A percentile compares a stretch with the other conserved stretches of the same genome.
These are phyloP conservation scores for Malurus cyaneus DNA, from an alignment of 2,113 vertebrate species.

Conservation along the genomic window DNA sequence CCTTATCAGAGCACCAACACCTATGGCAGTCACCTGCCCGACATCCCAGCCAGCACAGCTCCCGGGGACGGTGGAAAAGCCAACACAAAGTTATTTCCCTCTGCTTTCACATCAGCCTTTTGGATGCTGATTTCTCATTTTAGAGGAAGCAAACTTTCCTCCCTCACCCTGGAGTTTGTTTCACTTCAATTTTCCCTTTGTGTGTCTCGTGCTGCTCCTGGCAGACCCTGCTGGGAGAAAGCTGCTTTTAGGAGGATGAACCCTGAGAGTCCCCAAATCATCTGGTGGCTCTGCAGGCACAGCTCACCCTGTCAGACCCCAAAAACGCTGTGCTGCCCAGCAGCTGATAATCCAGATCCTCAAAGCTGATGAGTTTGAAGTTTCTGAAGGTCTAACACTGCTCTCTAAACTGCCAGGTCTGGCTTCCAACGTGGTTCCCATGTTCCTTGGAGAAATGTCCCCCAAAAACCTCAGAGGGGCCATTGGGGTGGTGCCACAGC, in stretches of 20 bases:
- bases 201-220: neutral
- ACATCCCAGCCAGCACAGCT: neutral
- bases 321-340: neutral
- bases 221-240: neutral
- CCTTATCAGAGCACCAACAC: neutral
- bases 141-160: neutral
- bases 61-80: neutral
- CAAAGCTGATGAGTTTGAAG: neutral
- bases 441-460: conserved; percentile 94
- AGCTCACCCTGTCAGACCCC: neutral
- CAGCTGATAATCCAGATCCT: neutral
- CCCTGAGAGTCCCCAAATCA: neutral
- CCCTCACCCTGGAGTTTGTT: neutral
- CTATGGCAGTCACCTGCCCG: neutral
- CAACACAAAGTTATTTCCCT: neutral
- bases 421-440: conserved; percentile 93
- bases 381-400: neutral
- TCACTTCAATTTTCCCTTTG: neutral
- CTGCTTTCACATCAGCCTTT: neutral
- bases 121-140: neutral
- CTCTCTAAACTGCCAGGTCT: conserved; percentile 74
- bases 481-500: conserved; percentile 84
- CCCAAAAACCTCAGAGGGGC: conserved; percentile 91
- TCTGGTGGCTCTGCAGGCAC: neutral
- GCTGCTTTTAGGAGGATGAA: neutral